phyloP scores from a whole-genome alignment of 2,888 invertebrate species.

The Mesorhabditis spiculigera region DNA sequence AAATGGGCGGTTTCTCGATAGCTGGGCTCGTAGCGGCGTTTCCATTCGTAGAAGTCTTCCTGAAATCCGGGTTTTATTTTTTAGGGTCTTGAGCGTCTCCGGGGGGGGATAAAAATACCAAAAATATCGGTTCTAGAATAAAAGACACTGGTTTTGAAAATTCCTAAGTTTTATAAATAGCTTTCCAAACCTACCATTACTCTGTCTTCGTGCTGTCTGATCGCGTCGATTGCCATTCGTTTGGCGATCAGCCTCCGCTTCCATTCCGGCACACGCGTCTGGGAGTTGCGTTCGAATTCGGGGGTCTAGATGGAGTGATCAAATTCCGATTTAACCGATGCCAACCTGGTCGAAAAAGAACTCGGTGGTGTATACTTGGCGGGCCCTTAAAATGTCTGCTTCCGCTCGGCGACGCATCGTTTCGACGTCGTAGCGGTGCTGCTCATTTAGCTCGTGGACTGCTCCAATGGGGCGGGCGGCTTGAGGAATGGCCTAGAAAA shows the following conservation, averaged over 20 bases:
- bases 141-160: too few species aligned
- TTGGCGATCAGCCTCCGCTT: neutral
- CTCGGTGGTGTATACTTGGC: neutral
- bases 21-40: slow-evolving; percentile 1
- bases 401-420: neutral
- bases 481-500: neutral
- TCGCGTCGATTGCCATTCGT: neutral
- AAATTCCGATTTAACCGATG: neutral
- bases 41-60: slow-evolving; percentile 6
- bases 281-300: neutral
- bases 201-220: slow-evolving; percentile 2
- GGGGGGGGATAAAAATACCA: too few species aligned
- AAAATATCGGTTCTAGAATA: too few species aligned
- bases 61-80: neutral
- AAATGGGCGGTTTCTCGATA: neutral
- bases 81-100: too few species aligned
- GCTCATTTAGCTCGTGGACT: neutral
- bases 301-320: neutral
- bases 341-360: slow-evolving; percentile 3
- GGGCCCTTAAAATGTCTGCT: neutral
- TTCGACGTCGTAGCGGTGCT: neutral
- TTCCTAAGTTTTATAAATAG: too few species aligned
- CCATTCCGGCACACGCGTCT: neutral
- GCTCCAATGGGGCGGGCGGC: neutral
- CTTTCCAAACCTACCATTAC: neutral